Percentiles rank a stretch among this genome's conserved stretches.
These are phyloP conservation scores for Embidobia sp. DNA, from an alignment of 2,888 invertebrate genomes.

Conservation along the genomic window DNA sequence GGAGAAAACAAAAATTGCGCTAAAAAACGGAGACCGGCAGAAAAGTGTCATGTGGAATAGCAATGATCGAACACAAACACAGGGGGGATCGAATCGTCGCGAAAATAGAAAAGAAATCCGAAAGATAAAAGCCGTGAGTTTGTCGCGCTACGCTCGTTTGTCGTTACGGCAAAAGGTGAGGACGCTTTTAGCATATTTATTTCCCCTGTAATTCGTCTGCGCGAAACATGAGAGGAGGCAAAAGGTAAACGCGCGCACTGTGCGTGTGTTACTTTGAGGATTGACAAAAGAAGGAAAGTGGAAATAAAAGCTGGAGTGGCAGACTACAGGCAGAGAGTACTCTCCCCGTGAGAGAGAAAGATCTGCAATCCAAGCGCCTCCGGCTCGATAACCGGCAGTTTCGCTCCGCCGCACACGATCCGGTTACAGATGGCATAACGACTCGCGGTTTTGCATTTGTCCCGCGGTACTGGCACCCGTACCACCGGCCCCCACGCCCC, in stretches of 20 bases:
- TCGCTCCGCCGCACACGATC: conserved; percentile 66
- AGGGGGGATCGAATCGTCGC: conserved; percentile 25
- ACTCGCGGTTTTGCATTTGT: conserved; percentile 77
- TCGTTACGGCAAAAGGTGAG: conserved; percentile 47
- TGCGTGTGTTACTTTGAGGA: conserved; percentile 37
- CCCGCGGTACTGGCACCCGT: conserved; percentile 77
- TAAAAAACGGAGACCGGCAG: conserved; percentile 35
- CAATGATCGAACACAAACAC: conserved; percentile 62
- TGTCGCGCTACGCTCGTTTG: conserved; percentile 40
- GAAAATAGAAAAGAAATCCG: conserved; percentile 50
- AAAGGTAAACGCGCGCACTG: conserved; percentile 35
- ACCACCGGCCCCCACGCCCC: conserved; percentile 74
- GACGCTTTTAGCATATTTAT: conserved; percentile 58
- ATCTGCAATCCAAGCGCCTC: conserved; percentile 71
- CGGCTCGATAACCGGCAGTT: conserved; percentile 70
- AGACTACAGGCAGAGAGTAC: not conserved
- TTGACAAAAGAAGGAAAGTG: conserved; percentile 17
- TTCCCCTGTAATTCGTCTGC: conserved; percentile 55
- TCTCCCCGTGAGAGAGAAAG: conserved; percentile 47
- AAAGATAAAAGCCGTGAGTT: conserved; percentile 55
- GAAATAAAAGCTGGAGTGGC: conserved; percentile 1
- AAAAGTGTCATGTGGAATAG: conserved; percentile 58
- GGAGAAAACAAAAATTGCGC: conserved; percentile 35
- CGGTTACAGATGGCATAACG: conserved; percentile 76
- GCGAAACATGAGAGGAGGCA: conserved; percentile 34